Evolutionary conservation across 2,113 vertebrate species (phyloP).

Genomic region (Rallus limicola): DNA sequence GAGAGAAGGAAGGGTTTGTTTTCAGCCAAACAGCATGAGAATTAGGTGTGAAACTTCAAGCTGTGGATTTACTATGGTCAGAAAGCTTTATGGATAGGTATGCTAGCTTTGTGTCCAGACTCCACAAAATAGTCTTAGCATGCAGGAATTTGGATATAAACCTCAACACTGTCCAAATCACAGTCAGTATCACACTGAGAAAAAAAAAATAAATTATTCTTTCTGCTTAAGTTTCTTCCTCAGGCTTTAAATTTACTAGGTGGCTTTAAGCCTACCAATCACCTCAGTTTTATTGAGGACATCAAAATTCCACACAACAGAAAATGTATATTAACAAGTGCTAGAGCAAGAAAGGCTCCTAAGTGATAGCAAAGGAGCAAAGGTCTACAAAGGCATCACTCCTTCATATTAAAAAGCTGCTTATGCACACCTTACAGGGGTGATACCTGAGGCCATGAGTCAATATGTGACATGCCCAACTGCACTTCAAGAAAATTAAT

Average conservation of each 20-base stretch:
- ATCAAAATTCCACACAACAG: background rate
- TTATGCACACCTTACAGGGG: background rate
- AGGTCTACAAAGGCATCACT: background rate
- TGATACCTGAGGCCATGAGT: background rate
- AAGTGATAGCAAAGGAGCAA: background rate
- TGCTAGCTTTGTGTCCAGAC: rapidly evolving
- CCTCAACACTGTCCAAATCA: background rate
- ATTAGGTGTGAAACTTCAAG: background rate
- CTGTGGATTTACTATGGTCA: background rate
- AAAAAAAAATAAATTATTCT: background rate
- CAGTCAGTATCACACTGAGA: background rate
- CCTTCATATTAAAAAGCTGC: background rate
- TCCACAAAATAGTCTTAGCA: background rate
- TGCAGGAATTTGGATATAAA: background rate
- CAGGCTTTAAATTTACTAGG: background rate
- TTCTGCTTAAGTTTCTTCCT: background rate
- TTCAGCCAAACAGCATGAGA: background rate
- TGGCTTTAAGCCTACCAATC: background rate
- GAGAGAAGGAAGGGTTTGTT: background rate
- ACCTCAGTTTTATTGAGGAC: background rate
- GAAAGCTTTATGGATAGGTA: background rate
- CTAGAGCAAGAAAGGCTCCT: background rate
- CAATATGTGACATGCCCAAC: background rate
- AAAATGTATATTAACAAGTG: background rate
- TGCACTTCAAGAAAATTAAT: background rate